phyloP scores from a whole-genome alignment of 2,113 vertebrate species.

The Lepidothrix coronata region DNA sequence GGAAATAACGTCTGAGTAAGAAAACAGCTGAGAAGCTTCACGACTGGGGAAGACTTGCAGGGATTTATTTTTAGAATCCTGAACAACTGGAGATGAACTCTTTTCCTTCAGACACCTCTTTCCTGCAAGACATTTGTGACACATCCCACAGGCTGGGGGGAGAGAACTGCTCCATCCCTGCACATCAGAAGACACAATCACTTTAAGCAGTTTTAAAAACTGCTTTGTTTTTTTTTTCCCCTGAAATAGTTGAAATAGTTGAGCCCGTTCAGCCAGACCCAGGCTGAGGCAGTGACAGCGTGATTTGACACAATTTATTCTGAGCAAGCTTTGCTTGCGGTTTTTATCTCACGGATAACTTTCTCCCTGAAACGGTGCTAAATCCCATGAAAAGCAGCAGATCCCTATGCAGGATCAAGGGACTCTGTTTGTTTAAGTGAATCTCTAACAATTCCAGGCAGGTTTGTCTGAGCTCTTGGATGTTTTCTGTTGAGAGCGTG shows the following conservation, averaged over 20 bases:
- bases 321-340: background rate
- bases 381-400: background rate
- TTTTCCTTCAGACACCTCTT: background rate
- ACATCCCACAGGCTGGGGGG: fast-evolving
- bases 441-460: background rate
- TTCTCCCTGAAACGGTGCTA: background rate
- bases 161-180: background rate
- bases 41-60: fast-evolving
- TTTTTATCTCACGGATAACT: background rate
- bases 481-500: background rate
- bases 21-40: background rate
- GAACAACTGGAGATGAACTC: background rate
- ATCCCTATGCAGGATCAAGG: background rate
- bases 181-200: fast-evolving
- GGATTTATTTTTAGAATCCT: background rate
- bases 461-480: background rate
- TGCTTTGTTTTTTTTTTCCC: no score
- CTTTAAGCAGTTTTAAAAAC: no score
- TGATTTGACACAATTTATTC: background rate
- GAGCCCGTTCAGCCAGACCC: background rate
- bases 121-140: no score
- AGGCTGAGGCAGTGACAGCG: background rate
- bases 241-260: background rate
- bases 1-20: background rate
- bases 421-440: background rate